Evolutionary conservation across 2,888 invertebrate species (phyloP).

Genomic region (Tetropium fuscum): DNA sequence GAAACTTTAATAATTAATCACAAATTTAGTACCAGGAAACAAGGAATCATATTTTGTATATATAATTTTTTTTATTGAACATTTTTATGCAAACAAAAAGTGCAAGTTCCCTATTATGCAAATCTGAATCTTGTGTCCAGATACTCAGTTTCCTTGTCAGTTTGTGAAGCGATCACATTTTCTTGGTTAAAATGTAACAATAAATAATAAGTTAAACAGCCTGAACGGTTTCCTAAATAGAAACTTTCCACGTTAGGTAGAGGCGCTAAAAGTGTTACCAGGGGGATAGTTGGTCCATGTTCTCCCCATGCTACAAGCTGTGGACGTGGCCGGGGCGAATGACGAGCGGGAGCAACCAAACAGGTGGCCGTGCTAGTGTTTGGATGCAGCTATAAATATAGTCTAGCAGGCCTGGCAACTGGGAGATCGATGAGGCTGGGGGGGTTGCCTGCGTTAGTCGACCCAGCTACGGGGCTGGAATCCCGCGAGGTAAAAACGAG

Average conservation of each 20-base stretch:
- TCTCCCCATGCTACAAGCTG: background rate
- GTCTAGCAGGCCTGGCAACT: slow-evolving; percentile 25
- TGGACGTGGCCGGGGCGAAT: slow-evolving; percentile 12
- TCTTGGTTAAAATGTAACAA: too few species aligned
- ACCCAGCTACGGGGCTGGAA: slow-evolving; percentile 19
- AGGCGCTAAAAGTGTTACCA: background rate
- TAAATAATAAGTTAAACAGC: too few species aligned
- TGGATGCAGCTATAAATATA: slow-evolving; percentile 26
- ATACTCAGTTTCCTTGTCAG: too few species aligned
- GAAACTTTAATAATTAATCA: too few species aligned
- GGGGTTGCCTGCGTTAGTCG: slow-evolving; percentile 10
- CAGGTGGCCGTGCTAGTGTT: slow-evolving; percentile 20
- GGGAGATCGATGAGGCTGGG: slow-evolving; percentile 24
- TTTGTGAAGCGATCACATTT: too few species aligned
- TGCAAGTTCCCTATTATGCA: too few species aligned
- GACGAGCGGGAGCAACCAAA: slow-evolving; percentile 8
- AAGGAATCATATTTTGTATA: too few species aligned
- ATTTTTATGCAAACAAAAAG: too few species aligned
- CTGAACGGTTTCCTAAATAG: background rate
- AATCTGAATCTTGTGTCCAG: too few species aligned
- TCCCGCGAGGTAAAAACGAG: slow-evolving; percentile 23
- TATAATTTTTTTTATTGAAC: too few species aligned
- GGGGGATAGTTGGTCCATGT: background rate
- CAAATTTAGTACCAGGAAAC: too few species aligned
- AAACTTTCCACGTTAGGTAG: background rate